phyloP scores from a whole-genome alignment of 2,113 vertebrate species.

The Chionis minor region DNA sequence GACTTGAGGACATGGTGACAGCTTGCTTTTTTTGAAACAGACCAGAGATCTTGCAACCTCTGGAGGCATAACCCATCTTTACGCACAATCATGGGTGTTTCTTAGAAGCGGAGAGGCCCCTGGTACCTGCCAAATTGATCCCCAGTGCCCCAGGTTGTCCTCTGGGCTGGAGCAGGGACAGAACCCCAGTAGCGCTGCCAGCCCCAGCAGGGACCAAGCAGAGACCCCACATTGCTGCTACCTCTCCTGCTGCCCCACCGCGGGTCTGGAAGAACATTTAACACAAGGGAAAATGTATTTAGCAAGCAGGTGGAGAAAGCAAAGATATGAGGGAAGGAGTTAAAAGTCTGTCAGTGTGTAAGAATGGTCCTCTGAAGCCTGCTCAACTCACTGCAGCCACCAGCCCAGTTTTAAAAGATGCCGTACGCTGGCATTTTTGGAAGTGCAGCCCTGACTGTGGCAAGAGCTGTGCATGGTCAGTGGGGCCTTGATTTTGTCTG shows the following conservation, averaged over 20 bases:
- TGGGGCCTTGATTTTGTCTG: neutral
- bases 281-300: neutral
- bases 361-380: neutral
- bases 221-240: fast-evolving
- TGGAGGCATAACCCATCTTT: neutral
- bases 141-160: neutral
- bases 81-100: neutral
- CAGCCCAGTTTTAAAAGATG: neutral
- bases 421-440: neutral
- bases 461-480: neutral
- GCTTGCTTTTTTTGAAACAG: neutral
- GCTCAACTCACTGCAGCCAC: neutral
- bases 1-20: fast-evolving
- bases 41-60: neutral
- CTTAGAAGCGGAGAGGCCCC: neutral
- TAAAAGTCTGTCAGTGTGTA: neutral
- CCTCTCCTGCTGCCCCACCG: fast-evolving
- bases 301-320: fast-evolving
- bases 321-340: fast-evolving
- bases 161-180: neutral
- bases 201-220: neutral
- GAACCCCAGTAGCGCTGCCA: neutral
- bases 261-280: fast-evolving
- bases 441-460: neutral
- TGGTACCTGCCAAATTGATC: neutral